Conservation (phyloP, 2,888 invertebrate genomes). For the Caenorhabditis sp. region DNA sequence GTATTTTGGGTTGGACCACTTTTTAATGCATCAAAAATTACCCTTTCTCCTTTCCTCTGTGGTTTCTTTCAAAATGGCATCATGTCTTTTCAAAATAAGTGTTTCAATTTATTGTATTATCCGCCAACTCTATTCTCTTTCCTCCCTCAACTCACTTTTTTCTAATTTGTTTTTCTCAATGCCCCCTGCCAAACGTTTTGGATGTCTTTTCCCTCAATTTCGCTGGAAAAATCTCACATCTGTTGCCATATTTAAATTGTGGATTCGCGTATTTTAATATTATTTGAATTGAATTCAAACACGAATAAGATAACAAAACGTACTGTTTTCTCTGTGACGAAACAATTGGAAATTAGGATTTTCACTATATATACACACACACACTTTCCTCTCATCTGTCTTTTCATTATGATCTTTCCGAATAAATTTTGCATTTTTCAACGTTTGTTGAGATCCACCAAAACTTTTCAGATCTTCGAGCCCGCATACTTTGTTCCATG, state of each 20-base stretch:
- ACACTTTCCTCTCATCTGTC: background rate
- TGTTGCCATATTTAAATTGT: too few relatives aligned
- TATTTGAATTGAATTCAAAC: slow-evolving; percentile 35
- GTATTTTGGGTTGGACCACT: slow-evolving; percentile 38
- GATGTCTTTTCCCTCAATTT: background rate
- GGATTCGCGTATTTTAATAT: slow-evolving; percentile 38
- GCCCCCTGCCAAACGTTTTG: too few relatives aligned
- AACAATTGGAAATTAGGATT: slow-evolving; percentile 2
- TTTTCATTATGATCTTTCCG: slow-evolving; percentile 3
- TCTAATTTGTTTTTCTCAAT: too few relatives aligned
- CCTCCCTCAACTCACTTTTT: too few relatives aligned
- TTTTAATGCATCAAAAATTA: background rate
- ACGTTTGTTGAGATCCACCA: too few relatives aligned
- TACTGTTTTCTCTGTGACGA: slow-evolving; percentile 5
- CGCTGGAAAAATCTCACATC: too few relatives aligned
- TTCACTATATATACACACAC: background rate
- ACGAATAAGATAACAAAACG: slow-evolving; percentile 38
- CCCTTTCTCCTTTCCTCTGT: slow-evolving; percentile 38
- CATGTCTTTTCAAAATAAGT: slow-evolving; percentile 31
- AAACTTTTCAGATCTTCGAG: background rate
- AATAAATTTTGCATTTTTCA: slow-evolving; percentile 5
- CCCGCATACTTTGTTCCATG: background rate
- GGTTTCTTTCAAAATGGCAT: slow-evolving; percentile 45
- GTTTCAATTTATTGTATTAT: slow-evolving; percentile 8
- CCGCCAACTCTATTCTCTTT: background rate